A percentile compares a stretch with the other conserved stretches of the same genome.
phyloP scores from a whole-genome alignment of 2,888 invertebrate species.

The Scrobipalpa atriplicella region DNA sequence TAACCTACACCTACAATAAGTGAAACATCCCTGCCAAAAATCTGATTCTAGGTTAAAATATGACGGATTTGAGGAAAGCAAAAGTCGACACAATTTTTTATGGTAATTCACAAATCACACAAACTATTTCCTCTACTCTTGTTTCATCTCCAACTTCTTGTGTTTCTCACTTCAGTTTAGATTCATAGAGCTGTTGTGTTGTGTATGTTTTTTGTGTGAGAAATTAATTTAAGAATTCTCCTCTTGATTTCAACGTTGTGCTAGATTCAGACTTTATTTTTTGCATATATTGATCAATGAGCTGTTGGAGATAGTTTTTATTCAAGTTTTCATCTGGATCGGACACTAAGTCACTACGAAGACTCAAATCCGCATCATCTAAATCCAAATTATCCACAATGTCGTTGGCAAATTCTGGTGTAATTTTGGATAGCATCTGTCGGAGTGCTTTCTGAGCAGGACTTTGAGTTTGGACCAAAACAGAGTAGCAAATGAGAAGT shows the following conservation, averaged over 20 bases:
- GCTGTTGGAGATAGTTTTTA: constrained; percentile 21
- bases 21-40: too few species aligned
- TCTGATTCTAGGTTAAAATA: too few species aligned
- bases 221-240: not conserved
- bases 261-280: not conserved
- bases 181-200: too few species aligned
- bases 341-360: not conserved
- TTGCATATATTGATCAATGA: constrained; percentile 25
- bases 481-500: constrained; percentile 66
- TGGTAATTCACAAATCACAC: too few species aligned
- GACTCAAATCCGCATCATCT: not conserved
- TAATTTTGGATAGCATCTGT: constrained; percentile 40
- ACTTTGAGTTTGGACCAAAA: constrained; percentile 68
- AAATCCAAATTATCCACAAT: constrained; percentile 26
- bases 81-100: too few species aligned
- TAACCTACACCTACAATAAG: too few species aligned
- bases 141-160: too few species aligned
- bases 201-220: not conserved
- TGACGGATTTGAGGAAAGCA: too few species aligned
- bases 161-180: too few species aligned
- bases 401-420: constrained; percentile 13
- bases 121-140: too few species aligned
- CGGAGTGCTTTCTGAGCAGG: constrained; percentile 53
- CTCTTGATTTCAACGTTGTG: not conserved
- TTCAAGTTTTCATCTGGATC: not conserved